These are phyloP conservation scores for Ramphastos sulfuratus DNA, from an alignment of 2,113 vertebrate genomes.

Conservation along the genomic window DNA sequence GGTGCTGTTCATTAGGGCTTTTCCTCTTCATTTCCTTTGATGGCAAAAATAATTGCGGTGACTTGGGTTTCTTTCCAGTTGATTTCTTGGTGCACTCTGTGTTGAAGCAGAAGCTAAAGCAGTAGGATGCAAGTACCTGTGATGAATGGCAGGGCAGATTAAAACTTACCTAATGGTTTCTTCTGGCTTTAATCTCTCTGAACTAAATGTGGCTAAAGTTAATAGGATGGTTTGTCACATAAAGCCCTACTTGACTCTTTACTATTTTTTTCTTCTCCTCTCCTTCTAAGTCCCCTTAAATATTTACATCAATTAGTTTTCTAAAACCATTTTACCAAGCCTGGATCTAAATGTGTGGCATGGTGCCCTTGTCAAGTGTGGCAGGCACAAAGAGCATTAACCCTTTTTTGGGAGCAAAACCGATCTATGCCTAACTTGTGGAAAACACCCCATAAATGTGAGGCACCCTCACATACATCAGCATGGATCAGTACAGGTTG, in stretches of 20 bases:
- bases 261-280: background rate
- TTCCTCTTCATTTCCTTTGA: background rate
- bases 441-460: background rate
- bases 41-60: background rate
- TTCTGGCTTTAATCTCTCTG: slow-evolving; percentile 28
- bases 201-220: slow-evolving; percentile 6
- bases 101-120: background rate
- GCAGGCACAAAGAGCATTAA: background rate
- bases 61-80: background rate
- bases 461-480: too few relatives aligned
- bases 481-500: too few relatives aligned
- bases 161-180: slow-evolving; percentile 30
- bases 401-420: background rate
- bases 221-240: slow-evolving; percentile 39
- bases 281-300: background rate
- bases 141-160: slow-evolving; percentile 18
- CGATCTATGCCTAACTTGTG: background rate
- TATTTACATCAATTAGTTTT: slow-evolving; percentile 5
- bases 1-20: background rate
- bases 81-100: background rate
- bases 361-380: background rate
- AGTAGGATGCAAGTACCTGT: background rate
- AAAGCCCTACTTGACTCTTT: background rate
- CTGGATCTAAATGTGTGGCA: background rate
- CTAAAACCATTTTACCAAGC: background rate